Conservation (phyloP, 2,888 invertebrate species). For the Bursaphelenchus okinawaensis region DNA sequence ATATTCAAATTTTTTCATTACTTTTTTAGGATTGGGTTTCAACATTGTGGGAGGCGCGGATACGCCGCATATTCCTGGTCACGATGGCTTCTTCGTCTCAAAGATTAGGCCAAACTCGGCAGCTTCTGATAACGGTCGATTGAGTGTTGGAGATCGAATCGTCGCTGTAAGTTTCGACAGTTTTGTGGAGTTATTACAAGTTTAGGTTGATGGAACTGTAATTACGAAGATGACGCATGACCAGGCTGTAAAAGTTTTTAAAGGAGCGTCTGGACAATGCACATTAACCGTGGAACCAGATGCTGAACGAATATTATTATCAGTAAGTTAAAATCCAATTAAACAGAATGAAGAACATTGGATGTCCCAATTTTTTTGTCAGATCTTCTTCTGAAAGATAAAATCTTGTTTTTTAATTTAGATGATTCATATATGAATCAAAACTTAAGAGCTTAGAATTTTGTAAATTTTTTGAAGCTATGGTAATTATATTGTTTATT, state of each 20-base stretch:
- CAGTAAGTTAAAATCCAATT: conserved; percentile 13
- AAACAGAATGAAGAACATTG: too few relatives aligned
- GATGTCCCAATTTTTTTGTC: too few relatives aligned
- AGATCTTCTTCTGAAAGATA: too few relatives aligned
- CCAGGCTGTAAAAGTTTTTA: conserved; percentile 40
- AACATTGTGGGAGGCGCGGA: conserved; percentile 61
- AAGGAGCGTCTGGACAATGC: conserved; percentile 22
- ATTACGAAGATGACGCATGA: conserved; percentile 37
- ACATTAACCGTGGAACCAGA: conserved; percentile 20
- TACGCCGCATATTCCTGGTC: conserved; percentile 57
- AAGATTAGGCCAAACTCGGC: conserved; percentile 59
- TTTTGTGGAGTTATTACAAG: too few relatives aligned
- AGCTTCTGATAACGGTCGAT: conserved; percentile 57
- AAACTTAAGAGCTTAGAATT: too few relatives aligned
- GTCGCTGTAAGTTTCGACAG: conserved; percentile 23
- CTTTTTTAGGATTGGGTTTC: conserved; percentile 59
- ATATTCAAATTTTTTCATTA: background rate
- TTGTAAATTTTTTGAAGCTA: too few relatives aligned
- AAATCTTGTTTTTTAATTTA: too few relatives aligned
- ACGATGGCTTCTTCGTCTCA: conserved; percentile 60
- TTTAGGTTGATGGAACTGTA: conserved; percentile 40
- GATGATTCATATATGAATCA: too few relatives aligned
- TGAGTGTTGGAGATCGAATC: conserved; percentile 56
- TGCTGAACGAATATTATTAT: conserved; percentile 18
- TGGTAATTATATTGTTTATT: too few relatives aligned